These are phyloP conservation scores for Pristionchus exspectatus DNA, from an alignment of 2,888 invertebrate genomes.

Conservation along the genomic window DNA sequence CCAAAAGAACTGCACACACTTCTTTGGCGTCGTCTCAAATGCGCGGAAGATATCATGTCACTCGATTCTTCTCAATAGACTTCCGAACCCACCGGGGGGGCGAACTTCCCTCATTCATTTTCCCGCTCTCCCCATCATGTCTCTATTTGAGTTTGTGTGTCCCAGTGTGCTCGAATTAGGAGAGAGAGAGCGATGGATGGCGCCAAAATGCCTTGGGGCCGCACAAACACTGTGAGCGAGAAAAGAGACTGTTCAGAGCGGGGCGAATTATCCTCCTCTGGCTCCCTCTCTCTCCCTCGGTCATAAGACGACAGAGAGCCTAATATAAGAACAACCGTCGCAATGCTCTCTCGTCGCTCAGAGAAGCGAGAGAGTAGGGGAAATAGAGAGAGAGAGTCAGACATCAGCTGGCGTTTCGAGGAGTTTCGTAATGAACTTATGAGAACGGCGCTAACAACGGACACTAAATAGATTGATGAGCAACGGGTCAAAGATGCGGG, in stretches of 20 bases:
- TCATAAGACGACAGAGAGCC: constrained; percentile 6
- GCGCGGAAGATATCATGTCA: constrained; percentile 1
- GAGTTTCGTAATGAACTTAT: neutral
- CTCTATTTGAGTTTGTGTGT: constrained; percentile 5
- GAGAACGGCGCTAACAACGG: neutral
- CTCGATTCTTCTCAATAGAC: neutral
- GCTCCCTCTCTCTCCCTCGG: neutral
- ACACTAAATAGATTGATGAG: no score
- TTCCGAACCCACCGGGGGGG: neutral
- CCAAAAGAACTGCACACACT: neutral
- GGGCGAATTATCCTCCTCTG: neutral
- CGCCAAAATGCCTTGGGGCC: constrained; percentile 18
- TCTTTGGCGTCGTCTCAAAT: neutral
- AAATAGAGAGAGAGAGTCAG: neutral
- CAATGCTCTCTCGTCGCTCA: no score
- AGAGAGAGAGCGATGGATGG: neutral
- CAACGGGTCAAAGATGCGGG: neutral
- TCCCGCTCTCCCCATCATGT: constrained; percentile 14
- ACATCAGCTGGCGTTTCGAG: neutral
- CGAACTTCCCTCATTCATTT: constrained; percentile 34
- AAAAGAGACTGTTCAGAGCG: constrained; percentile 45
- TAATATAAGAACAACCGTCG: neutral
- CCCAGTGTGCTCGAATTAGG: constrained; percentile 26
- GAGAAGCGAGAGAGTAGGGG: neutral
- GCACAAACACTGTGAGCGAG: constrained; percentile 36